Percentiles rank a stretch among this genome's conserved stretches.
Evolutionary conservation across 2,797 vertebrate genomes (phyloP).

Genomic region (Pyrocephalus nanus): DNA sequence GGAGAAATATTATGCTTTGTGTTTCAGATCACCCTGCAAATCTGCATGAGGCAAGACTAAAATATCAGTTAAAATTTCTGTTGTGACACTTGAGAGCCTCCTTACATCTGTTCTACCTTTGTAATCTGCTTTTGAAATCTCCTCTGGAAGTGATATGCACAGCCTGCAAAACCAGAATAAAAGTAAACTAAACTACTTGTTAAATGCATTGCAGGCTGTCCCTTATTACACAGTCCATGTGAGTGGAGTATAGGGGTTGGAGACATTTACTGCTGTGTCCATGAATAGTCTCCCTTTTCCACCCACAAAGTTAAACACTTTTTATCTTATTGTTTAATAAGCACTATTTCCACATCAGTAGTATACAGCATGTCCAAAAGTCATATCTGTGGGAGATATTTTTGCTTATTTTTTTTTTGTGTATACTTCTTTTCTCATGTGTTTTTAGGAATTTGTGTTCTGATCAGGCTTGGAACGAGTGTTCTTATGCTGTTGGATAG

Average conservation of each 20-base stretch:
- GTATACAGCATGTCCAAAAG: not conserved
- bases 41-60: not conserved
- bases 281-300: not conserved
- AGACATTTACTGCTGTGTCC: slow-evolving; percentile 52
- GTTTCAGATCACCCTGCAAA: not conserved
- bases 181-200: not conserved
- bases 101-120: not conserved
- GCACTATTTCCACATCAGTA: not conserved
- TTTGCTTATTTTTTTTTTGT: not conserved
- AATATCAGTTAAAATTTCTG: not conserved
- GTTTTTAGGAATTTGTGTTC: not conserved
- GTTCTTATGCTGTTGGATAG: not conserved
- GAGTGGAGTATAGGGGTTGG: slow-evolving; percentile 73
- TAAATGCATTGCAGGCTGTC: slow-evolving; percentile 63
- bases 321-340: not conserved
- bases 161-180: not conserved
- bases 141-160: not conserved
- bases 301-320: not conserved
- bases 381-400: not conserved
- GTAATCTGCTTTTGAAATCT: not conserved
- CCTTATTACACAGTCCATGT: slow-evolving; percentile 70
- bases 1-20: not conserved
- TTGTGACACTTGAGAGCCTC: not conserved
- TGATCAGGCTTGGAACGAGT: not conserved
- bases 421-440: not conserved